Percentiles rank a stretch among this genome's conserved stretches.
Evolutionary conservation across 2,113 vertebrate genomes (phyloP).

Genomic region (Laticauda colubrina): DNA sequence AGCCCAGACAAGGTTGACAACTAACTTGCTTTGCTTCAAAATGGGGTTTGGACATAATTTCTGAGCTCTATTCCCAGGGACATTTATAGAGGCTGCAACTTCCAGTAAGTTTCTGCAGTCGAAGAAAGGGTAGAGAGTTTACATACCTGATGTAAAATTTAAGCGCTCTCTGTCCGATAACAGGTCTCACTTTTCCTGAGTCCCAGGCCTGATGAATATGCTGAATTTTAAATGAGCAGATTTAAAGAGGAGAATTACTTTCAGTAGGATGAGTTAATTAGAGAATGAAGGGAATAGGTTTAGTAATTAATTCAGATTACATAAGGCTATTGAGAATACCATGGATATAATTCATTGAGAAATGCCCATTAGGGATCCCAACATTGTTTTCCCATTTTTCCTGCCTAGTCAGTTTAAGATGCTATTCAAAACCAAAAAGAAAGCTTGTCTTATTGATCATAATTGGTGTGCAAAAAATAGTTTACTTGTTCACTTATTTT

Average conservation of each 20-base stretch:
- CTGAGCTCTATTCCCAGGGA: background rate
- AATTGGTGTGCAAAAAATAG: constrained; percentile 55
- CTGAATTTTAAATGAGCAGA: constrained; percentile 67
- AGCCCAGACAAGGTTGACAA: background rate
- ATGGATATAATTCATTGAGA: constrained; percentile 59
- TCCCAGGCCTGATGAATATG: constrained; percentile 52
- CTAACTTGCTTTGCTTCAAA: background rate
- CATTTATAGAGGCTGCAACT: background rate
- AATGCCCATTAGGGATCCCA: constrained; percentile 54
- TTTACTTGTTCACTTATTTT: constrained; percentile 58
- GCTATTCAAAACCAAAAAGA: constrained; percentile 58
- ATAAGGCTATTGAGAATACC: constrained; percentile 64
- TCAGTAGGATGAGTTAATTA: constrained; percentile 66
- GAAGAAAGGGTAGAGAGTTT: constrained; percentile 30
- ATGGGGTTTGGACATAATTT: background rate
- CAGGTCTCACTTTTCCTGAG: background rate
- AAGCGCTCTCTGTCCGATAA: background rate
- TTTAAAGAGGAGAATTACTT: constrained; percentile 60
- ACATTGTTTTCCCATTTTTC: constrained; percentile 38
- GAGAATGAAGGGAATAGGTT: constrained; percentile 65
- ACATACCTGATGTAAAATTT: background rate
- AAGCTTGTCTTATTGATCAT: constrained; percentile 50
- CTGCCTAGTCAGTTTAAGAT: constrained; percentile 54
- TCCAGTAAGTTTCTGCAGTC: constrained; percentile 50
- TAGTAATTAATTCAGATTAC: constrained; percentile 69